phyloP scores from a whole-genome alignment of 2,113 vertebrate species.

The Tachysurus vachellii region DNA sequence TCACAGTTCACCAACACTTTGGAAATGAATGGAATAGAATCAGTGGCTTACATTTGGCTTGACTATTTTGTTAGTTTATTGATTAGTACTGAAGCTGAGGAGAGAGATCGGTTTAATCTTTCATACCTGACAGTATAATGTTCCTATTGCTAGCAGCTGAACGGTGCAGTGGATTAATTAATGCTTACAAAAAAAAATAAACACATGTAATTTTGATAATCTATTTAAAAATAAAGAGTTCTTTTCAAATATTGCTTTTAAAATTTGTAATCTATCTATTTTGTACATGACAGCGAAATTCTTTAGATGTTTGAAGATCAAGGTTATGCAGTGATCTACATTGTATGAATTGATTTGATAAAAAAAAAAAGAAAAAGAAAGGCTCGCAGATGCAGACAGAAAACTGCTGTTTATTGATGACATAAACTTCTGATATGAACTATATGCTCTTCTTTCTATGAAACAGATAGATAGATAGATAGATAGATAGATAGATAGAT shows the following conservation, averaged over 20 bases:
- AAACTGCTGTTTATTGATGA: not conserved
- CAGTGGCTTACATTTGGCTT: not conserved
- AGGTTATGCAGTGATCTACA: not conserved
- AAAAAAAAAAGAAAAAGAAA: not conserved
- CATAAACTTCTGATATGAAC: not conserved
- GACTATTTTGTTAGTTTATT: conserved; percentile 4
- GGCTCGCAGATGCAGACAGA: not conserved
- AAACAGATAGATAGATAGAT: not conserved
- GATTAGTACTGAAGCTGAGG: not conserved
- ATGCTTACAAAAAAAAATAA: not conserved
- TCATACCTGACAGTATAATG: conserved; percentile 10
- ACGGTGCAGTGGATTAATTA: not conserved
- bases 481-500: not conserved
- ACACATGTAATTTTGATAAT: conserved; percentile 4
- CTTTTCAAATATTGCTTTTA: not conserved
- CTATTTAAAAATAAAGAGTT: not conserved
- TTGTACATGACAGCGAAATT: not conserved
- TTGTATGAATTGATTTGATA: not conserved
- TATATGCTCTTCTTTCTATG: not conserved
- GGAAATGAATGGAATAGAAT: not conserved
- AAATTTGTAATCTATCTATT: not conserved
- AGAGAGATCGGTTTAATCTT: not conserved
- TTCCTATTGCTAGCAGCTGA: conserved; percentile 1
- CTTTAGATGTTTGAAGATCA: not conserved
- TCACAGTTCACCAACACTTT: not conserved